These are phyloP conservation scores for Brachynemurus nebulosus DNA, from an alignment of 2,888 invertebrate species.

Conservation along the genomic window DNA sequence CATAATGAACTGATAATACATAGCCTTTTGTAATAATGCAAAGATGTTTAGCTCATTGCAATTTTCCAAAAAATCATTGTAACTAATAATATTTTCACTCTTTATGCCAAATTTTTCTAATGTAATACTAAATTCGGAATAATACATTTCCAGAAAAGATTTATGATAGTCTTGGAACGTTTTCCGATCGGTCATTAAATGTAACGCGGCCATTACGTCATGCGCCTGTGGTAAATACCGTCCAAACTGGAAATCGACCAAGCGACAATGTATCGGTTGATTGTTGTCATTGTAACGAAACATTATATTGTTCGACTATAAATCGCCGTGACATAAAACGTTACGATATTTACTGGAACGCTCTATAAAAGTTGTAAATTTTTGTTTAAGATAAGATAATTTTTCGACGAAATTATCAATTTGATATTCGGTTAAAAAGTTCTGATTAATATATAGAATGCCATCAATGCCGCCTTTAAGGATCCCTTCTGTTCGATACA, in stretches of 20 bases:
- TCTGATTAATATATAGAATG: constrained; percentile 24
- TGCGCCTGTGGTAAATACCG: constrained; percentile 1
- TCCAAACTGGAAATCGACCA: not conserved
- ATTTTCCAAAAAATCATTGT: not conserved
- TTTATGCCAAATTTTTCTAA: not conserved
- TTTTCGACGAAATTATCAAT: constrained; percentile 9
- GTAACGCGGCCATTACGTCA: not conserved
- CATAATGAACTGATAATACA: not conserved
- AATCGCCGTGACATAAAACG: constrained; percentile 2
- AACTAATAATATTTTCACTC: not conserved
- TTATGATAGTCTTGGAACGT: not conserved
- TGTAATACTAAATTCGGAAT: not conserved
- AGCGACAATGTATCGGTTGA: not conserved
- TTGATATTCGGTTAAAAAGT: constrained; percentile 13
- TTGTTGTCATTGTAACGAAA: not conserved
- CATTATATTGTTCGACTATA: not conserved
- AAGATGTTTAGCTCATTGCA: not conserved
- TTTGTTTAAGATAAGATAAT: not conserved
- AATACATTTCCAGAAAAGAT: not conserved
- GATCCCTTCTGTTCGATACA: constrained; percentile 25
- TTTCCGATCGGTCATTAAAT: not conserved
- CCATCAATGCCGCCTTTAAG: constrained; percentile 25
- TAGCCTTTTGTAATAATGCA: not conserved
- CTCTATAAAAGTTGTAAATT: constrained; percentile 15
- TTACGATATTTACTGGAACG: not conserved